Evolutionary conservation across 2,113 vertebrate genomes (phyloP), one percentile per base, ranked within the genome.

Genomic region (Poeciliopsis turrubarensis): DNA sequence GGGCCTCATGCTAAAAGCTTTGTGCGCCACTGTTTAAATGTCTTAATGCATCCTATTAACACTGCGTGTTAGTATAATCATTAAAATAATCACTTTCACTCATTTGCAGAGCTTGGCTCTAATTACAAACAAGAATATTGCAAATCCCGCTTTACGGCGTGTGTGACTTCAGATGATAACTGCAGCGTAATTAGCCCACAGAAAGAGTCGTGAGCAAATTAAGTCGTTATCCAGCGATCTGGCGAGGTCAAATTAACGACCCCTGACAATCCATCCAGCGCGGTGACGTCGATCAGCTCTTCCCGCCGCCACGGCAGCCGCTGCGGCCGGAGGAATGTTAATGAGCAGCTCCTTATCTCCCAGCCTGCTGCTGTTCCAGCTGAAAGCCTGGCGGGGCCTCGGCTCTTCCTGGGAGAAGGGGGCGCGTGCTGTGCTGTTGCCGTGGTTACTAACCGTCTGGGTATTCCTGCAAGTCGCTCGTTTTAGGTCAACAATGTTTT

Each of bases 281-380:
- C 77, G 66, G 76, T 60, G 32, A 39, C 71, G 67, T 65, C 12
- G 32, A 70, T 64, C 75, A 81, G 82, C 85, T 89, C 34, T 87
- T 85, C 88, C 51, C 30, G 6, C 22, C 54, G 70, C 90, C 89
- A 70, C 86, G 85, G 87, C 86, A 89, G 79, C 85, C 75, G 60
- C 65, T 29, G 3, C 11, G 76, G 75, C 66, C 41, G 65, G 17
- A 15, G 62, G 54, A 19, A 89, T 80, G 65, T 65, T 69, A 73
- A 81, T 60, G 63, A 68, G 74, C 76, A 70, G 44, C 37, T 74
- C 65, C 70, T 65, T 68, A 62, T 77, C 41, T 63, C n/a, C n/a
- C 73, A 13, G 62, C 68, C 63, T 34, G 73, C 78, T 69, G 61
- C 63, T 61, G 34, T 80, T 80, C 61, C 34, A 80, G 78, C 69